Conservation (phyloP, 2,888 invertebrate genomes). For the Ectropis crepuscularia region DNA sequence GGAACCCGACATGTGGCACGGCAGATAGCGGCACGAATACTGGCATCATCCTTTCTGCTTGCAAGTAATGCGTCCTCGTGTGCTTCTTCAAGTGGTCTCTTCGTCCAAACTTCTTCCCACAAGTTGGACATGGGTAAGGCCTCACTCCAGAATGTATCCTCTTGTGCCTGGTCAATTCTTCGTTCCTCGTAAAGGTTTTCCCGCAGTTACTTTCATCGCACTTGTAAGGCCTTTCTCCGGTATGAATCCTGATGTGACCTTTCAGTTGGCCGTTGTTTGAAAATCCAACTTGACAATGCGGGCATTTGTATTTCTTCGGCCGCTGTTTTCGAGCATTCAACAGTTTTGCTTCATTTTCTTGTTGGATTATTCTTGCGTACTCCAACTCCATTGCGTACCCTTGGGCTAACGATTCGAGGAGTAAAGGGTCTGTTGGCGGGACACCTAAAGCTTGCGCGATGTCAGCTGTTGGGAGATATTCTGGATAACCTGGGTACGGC, state of each 20-base stretch:
- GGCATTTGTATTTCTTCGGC: slow-evolving; percentile 96
- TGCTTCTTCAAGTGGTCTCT: slow-evolving; percentile 98
- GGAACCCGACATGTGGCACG: slow-evolving; percentile 70
- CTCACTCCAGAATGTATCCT: slow-evolving; percentile 94
- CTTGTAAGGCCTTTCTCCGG: slow-evolving; percentile 95
- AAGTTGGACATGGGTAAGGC: slow-evolving; percentile 93
- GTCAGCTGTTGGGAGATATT: slow-evolving; percentile 71
- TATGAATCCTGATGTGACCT: slow-evolving; percentile 96
- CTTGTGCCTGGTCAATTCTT: slow-evolving; percentile 96
- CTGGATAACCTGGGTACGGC: slow-evolving; percentile 61
- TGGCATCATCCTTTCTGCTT: slow-evolving; percentile 86
- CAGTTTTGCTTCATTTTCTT: slow-evolving; percentile 89
- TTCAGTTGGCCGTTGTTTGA: slow-evolving; percentile 97
- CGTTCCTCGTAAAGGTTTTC: slow-evolving; percentile 96
- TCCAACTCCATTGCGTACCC: slow-evolving; percentile 88
- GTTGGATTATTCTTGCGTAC: slow-evolving; percentile 88
- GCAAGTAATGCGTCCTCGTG: slow-evolving; percentile 91
- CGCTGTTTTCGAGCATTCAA: slow-evolving; percentile 89
- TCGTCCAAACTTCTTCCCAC: slow-evolving; percentile 96
- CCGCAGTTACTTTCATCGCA: slow-evolving; percentile 94
- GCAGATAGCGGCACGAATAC: slow-evolving; percentile 86
- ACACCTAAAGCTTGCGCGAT: slow-evolving; percentile 78
- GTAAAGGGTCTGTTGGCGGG: slow-evolving; percentile 74
- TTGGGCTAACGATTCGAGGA: slow-evolving; percentile 80
- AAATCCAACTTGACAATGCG: slow-evolving; percentile 95